A percentile compares a stretch with the other conserved stretches of the same genome.
Conservation (phyloP, 2,888 invertebrate genomes). For the Scaptomyza reducta region DNA sequence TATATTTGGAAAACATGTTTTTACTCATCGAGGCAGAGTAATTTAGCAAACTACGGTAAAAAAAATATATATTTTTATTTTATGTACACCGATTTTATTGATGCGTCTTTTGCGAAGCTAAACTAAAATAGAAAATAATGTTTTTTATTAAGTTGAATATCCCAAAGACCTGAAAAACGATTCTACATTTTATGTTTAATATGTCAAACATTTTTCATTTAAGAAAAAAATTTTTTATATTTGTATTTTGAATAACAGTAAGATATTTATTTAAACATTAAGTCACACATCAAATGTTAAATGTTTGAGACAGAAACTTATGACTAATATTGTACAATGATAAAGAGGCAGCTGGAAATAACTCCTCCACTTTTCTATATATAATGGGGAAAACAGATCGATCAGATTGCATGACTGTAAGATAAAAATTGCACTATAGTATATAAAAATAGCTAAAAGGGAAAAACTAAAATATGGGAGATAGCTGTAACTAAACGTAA, state of each 20-base stretch:
- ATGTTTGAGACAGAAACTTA: slow-evolving; percentile 58
- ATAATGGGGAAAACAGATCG: slow-evolving; percentile 12
- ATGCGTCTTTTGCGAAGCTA: too few relatives aligned
- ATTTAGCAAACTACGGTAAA: too few relatives aligned
- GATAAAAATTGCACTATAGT: slow-evolving; percentile 66
- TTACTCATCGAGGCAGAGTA: too few relatives aligned
- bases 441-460: slow-evolving; percentile 41
- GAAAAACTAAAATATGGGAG: slow-evolving; percentile 35
- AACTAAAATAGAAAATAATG: too few relatives aligned
- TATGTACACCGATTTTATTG: too few relatives aligned
- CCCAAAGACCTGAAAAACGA: too few relatives aligned
- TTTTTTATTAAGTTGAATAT: too few relatives aligned
- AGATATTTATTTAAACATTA: slow-evolving; percentile 78
- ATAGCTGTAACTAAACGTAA: slow-evolving; percentile 67
- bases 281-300: slow-evolving; percentile 65
- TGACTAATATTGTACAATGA: slow-evolving; percentile 65
- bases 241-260: slow-evolving; percentile 65
- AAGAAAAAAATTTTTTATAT: background rate
- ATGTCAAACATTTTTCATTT: background rate
- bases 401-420: slow-evolving; percentile 13
- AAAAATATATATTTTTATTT: too few relatives aligned
- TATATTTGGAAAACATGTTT: too few relatives aligned
- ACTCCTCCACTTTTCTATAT: background rate
- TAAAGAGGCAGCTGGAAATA: slow-evolving; percentile 35
- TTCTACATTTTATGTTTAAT: too few relatives aligned